A percentile compares a stretch with the other conserved stretches of the same genome.
phyloP scores from a whole-genome alignment of 2,888 invertebrate genomes.

The Noctua janthe region DNA sequence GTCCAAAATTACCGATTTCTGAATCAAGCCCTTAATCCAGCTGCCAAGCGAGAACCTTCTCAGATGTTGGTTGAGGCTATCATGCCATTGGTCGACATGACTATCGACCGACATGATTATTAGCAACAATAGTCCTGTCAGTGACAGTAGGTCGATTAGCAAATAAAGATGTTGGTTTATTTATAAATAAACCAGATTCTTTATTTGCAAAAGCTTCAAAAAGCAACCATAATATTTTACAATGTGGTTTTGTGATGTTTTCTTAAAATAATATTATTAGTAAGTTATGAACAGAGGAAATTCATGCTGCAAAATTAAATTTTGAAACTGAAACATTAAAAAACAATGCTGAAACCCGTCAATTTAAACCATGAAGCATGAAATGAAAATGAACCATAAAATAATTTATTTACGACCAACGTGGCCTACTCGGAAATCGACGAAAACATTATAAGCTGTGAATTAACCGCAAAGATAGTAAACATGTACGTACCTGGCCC shows the following conservation, averaged over 20 bases:
- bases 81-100: too few species aligned
- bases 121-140: too few species aligned
- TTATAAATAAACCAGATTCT: too few species aligned
- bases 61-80: too few species aligned
- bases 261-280: background rate
- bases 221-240: background rate
- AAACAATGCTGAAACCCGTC: background rate
- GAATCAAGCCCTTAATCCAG: too few species aligned
- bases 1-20: too few species aligned
- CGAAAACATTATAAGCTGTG: background rate
- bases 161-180: too few species aligned
- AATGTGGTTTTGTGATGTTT: background rate
- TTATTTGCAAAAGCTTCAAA: background rate
- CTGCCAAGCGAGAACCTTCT: too few species aligned
- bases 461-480: slow-evolving; percentile 17
- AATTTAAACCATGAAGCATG: slow-evolving; percentile 8
- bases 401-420: slow-evolving; percentile 37
- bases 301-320: background rate
- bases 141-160: too few species aligned
- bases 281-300: background rate
- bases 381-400: slow-evolving; percentile 35
- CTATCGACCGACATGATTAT: too few species aligned
- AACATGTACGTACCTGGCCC: slow-evolving; percentile 94
- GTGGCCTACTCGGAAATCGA: slow-evolving; percentile 47
- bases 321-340: background rate